phyloP scores from a whole-genome alignment of 2,113 vertebrate species.

The Cyphomyrus discorhynchus region DNA sequence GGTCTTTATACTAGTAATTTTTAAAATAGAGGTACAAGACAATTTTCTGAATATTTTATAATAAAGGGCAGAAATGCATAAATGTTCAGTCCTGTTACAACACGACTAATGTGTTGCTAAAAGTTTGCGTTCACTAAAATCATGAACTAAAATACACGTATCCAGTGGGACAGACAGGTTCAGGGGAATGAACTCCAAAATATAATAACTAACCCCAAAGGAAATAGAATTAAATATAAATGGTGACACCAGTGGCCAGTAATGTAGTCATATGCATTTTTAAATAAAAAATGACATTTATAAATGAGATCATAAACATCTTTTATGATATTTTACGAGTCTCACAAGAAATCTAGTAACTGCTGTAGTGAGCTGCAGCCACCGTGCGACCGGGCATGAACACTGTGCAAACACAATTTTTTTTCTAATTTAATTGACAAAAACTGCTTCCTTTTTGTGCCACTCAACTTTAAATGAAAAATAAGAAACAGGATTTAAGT shows the following conservation, averaged over 20 bases:
- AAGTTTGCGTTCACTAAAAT: neutral
- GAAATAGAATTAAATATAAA: neutral
- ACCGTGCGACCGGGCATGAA: no score
- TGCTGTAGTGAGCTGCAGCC: no score
- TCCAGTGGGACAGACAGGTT: neutral
- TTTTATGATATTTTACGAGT: no score
- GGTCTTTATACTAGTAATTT: neutral
- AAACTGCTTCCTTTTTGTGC: neutral
- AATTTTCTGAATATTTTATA: neutral
- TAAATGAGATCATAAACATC: no score
- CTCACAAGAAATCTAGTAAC: no score
- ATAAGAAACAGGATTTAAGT: neutral
- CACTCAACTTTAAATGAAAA: neutral
- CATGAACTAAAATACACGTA: neutral
- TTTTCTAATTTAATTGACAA: neutral
- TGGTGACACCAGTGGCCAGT: neutral
- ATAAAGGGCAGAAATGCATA: neutral
- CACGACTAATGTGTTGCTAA: neutral
- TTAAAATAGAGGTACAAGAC: neutral
- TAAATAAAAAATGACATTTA: neutral
- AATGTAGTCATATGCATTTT: neutral
- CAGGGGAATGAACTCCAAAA: neutral
- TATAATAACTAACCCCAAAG: neutral
- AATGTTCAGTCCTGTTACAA: neutral
- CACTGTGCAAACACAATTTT: no score